phyloP scores from a whole-genome alignment of 2,888 invertebrate species.

The Venustoraphidia nigricollis region DNA sequence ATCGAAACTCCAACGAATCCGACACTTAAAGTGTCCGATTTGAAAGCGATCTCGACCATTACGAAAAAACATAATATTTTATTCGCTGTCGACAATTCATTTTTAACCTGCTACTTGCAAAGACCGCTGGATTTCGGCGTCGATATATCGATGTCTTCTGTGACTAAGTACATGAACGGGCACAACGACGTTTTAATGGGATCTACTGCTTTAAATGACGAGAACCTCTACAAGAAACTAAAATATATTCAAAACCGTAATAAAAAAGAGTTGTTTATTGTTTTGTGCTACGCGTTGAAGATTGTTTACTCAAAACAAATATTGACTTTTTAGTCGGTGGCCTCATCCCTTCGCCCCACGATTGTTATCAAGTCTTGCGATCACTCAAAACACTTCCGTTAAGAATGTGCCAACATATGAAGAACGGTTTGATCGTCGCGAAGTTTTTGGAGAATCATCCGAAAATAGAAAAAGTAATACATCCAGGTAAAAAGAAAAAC shows the following conservation, averaged over 20 bases:
- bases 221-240: conserved; percentile 53
- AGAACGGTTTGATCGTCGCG: conserved; percentile 57
- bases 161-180: conserved; percentile 97
- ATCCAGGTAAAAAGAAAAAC: conserved; percentile 41
- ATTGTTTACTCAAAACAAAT: neutral
- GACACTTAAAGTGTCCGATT: conserved; percentile 75
- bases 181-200: conserved; percentile 98
- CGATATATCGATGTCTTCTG: conserved; percentile 79
- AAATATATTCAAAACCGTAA: conserved; percentile 79
- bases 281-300: neutral
- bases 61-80: conserved; percentile 45
- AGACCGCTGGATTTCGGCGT: conserved; percentile 81
- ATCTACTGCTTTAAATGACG: conserved; percentile 57
- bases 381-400: conserved; percentile 77
- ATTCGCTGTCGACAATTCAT: conserved; percentile 86
- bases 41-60: conserved; percentile 49
- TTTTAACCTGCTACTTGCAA: conserved; percentile 82
- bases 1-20: conserved; percentile 96
- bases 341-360: conserved; percentile 66
- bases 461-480: conserved; percentile 53
- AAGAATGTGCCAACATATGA: conserved; percentile 72
- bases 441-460: conserved; percentile 60
- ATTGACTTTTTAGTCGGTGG: neutral
- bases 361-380: conserved; percentile 76
- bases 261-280: conserved; percentile 3